Conservation (phyloP, 2,888 invertebrate species). For the Malthinus flaveolus region DNA sequence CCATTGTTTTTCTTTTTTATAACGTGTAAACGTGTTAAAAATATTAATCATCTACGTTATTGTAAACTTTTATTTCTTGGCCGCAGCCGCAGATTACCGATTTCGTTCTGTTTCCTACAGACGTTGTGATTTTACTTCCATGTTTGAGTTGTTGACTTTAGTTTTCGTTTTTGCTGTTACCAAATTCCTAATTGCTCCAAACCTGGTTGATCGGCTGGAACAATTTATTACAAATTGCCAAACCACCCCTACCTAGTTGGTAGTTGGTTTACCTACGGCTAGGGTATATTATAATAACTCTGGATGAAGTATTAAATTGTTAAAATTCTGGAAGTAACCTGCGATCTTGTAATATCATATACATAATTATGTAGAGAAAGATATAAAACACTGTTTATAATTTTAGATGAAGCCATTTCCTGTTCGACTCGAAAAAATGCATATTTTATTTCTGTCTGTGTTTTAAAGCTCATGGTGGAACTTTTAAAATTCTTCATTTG, state of each 20-base stretch:
- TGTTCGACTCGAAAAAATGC: slow-evolving; percentile 36
- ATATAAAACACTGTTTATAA: slow-evolving; percentile 34
- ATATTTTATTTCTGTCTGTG: slow-evolving; percentile 28
- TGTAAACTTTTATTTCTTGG: too few species aligned
- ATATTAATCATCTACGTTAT: background rate
- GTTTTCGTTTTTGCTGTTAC: too few species aligned
- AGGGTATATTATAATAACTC: background rate
- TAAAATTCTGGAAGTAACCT: background rate
- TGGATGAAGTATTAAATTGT: background rate
- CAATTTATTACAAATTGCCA: too few species aligned
- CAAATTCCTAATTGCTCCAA: too few species aligned
- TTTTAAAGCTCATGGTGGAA: slow-evolving; percentile 15
- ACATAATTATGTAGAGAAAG: slow-evolving; percentile 14
- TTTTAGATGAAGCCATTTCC: slow-evolving; percentile 41
- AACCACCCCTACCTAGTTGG: too few species aligned
- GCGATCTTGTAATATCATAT: background rate
- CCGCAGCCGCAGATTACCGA: too few species aligned
- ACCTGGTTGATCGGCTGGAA: too few species aligned
- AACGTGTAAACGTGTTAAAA: background rate
- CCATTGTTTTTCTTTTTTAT: background rate
- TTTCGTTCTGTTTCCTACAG: too few species aligned
- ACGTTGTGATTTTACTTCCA: too few species aligned
- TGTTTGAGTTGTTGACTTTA: too few species aligned
- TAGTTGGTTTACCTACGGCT: too few species aligned
- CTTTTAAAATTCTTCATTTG: slow-evolving; percentile 21